phyloP scores from a whole-genome alignment of 2,888 invertebrate species.

The Argynnis bischoffii region DNA sequence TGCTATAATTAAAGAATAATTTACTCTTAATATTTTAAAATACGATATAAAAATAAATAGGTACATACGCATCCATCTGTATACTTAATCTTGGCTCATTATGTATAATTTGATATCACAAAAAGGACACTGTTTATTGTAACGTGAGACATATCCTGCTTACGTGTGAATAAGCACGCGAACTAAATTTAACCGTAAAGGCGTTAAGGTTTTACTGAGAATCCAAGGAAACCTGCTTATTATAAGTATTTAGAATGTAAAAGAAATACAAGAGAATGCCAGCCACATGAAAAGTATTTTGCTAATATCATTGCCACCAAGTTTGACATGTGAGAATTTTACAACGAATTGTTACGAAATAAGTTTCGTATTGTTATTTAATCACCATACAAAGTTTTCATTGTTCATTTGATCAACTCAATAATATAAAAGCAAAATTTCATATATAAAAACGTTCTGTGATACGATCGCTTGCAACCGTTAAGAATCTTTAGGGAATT shows the following conservation, averaged over 20 bases:
- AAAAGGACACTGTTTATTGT: constrained; percentile 4
- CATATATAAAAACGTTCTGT: not conserved
- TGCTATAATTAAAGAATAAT: too few relatives aligned
- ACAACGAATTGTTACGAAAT: constrained; percentile 70
- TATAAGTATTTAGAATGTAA: constrained; percentile 1
- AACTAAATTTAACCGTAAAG: constrained; percentile 12
- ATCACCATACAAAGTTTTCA: constrained; percentile 53
- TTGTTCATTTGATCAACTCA: constrained; percentile 8
- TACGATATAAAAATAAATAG: not conserved
- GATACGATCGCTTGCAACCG: not conserved
- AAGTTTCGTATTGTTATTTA: constrained; percentile 67
- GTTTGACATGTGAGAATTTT: constrained; percentile 70
- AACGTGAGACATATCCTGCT: constrained; percentile 9
- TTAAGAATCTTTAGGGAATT: not conserved
- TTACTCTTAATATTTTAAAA: too few relatives aligned
- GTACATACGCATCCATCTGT: not conserved
- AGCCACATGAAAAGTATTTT: not conserved
- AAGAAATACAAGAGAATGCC: not conserved
- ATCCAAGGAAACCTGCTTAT: not conserved
- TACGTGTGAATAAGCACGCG: constrained; percentile 8
- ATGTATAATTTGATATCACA: constrained; percentile 12
- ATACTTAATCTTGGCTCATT: not conserved
- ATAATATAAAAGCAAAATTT: not conserved
- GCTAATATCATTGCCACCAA: constrained; percentile 27
- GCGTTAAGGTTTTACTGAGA: constrained; percentile 13